Evolutionary conservation across 2,113 vertebrate genomes (phyloP).

Genomic region (Anseranas semipalmata): DNA sequence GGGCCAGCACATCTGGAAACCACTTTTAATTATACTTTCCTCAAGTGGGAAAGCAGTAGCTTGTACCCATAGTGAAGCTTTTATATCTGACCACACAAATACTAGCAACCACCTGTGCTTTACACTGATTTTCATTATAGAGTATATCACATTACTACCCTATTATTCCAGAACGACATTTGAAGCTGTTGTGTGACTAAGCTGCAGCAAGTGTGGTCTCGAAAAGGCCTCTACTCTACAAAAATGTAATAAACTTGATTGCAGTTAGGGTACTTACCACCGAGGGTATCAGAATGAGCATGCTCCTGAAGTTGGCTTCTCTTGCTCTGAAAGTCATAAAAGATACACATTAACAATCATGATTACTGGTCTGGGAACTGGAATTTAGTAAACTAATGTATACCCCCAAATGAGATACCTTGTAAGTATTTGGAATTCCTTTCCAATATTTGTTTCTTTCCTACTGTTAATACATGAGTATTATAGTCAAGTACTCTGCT

Average conservation of each 20-base stretch:
- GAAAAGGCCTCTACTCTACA: conserved; percentile 44
- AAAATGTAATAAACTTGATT: conserved; percentile 52
- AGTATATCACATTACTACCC: conserved; percentile 50
- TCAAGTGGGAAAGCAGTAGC: conserved; percentile 56
- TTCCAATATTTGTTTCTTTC: neutral
- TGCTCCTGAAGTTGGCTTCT: conserved; percentile 1
- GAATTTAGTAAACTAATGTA: conserved; percentile 10
- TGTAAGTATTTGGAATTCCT: neutral
- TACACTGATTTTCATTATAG: conserved; percentile 56
- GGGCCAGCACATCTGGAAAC: conserved; percentile 72
- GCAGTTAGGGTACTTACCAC: conserved; percentile 49
- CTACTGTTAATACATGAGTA: neutral
- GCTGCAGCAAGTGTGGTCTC: conserved; percentile 57
- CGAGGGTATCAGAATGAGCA: conserved; percentile 18
- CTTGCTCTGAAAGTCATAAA: conserved; percentile 62
- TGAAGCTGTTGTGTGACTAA: conserved; percentile 62
- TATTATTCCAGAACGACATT: conserved; percentile 59
- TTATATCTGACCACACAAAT: conserved; percentile 64
- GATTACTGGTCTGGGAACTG: neutral
- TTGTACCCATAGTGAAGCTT: conserved; percentile 29
- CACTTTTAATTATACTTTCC: conserved; percentile 67
- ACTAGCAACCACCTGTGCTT: conserved; percentile 63
- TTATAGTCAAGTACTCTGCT: conserved; percentile 10
- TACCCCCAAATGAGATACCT: neutral
- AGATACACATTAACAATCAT: neutral